A percentile compares a stretch with the other conserved stretches of the same genome.
Evolutionary conservation across 2,113 vertebrate genomes (phyloP).

Genomic region (Microtus montanus): DNA sequence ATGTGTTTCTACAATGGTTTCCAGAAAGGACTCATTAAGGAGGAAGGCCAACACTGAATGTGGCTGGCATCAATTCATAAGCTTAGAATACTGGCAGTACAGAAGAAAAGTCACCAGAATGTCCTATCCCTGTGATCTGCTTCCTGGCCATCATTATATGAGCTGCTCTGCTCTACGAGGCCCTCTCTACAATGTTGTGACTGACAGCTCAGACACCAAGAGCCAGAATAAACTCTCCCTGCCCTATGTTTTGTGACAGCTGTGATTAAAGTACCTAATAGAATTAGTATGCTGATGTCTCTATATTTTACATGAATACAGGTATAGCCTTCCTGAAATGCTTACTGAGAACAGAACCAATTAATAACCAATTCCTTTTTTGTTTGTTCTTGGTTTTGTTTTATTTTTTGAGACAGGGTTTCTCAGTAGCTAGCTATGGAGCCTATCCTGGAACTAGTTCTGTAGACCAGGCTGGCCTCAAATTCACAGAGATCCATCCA

Average conservation of each 20-base stretch:
- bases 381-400: no score
- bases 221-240: not conserved
- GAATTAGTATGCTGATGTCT: not conserved
- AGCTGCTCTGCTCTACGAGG: not conserved
- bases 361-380: not conserved
- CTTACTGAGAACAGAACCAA: conserved; percentile 11
- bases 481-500: no score
- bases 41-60: not conserved
- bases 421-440: no score
- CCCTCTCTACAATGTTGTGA: no score
- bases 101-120: not conserved
- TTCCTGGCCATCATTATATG: not conserved
- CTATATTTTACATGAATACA: not conserved
- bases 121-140: not conserved
- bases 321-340: not conserved
- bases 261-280: not conserved
- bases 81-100: not conserved
- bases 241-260: not conserved
- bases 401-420: no score
- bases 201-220: not conserved
- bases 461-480: no score
- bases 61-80: not conserved
- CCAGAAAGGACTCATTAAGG: not conserved
- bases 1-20: not conserved
- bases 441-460: no score